Base-by-base conservation (phyloP, 2,113 vertebrate genomes). In the Helogale parvula region DNA sequence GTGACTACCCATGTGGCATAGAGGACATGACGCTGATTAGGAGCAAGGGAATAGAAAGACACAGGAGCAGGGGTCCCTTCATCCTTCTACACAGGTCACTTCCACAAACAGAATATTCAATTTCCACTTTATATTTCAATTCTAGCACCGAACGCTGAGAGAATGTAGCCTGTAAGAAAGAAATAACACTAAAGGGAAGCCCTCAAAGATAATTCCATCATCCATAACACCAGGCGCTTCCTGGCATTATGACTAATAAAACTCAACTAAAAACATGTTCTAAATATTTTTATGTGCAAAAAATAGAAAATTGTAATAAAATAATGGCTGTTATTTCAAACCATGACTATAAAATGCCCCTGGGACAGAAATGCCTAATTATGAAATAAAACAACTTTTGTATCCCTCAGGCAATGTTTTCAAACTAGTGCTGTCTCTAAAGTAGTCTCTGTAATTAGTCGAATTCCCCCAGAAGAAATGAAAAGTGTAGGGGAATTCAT, bases 151-250 rank as follows among this genome's bases (percentile, higher is more conserved):
- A 90, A 90, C 87, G 79, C 47, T 17, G 83, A 96, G 63, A 94
- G 1, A 83, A 95, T 95, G 88, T 74, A 96, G 74, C 97, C 92
- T 0, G 3, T 7, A 29, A 97, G 88, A 88, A 96, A 96, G 92
- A 97, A 96, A 98, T 98, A 98, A 97, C 97, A 92, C 93, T 89
- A 98, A 97, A 96, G 98, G 91, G 96, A 98, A 98, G 81, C 96
- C 96, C 98, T 98, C 94, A 94, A 98, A 98, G 97, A 97, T 98
- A 98, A 98, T 98, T 98, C 85, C 84, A 97, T 95, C 82, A 98
- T 96, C 95, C 92, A 97, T 97, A 97, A 97, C 50, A 93, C 94
- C 95, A 98, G 97, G 89, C 84, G 6, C 90, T 97, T 98, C 93
- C 96, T 97, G 97, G 94, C 68, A 95, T 96, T 98, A 93, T 31